Evolutionary conservation across 2,797 vertebrate genomes (phyloP).

Genomic region (Channa striata): DNA sequence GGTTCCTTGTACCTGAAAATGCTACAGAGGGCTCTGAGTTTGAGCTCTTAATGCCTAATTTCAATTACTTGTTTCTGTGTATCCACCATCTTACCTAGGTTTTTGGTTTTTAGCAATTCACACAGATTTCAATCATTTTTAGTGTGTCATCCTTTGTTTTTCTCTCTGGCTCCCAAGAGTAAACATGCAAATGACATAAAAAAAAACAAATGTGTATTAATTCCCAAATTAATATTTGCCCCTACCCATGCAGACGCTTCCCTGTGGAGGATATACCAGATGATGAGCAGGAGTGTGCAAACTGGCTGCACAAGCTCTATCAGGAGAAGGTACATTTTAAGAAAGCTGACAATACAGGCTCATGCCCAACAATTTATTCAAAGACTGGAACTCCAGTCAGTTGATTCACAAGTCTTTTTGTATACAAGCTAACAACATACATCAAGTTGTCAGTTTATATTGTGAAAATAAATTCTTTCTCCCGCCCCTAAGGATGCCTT

Average conservation of each 20-base stretch:
- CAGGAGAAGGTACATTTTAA: conserved; percentile 92
- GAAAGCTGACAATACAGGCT: neutral
- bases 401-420: neutral
- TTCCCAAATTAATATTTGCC: neutral
- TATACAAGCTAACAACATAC: neutral
- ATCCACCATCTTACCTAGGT: neutral
- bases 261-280: conserved; percentile 94
- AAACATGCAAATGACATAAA: neutral
- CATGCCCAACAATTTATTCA: neutral
- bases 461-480: neutral
- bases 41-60: neutral
- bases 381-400: neutral
- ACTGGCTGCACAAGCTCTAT: conserved; percentile 97
- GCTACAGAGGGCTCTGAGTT: too few species aligned
- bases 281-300: conserved; percentile 93
- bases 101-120: neutral
- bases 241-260: conserved; percentile 87
- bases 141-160: conserved; percentile 1
- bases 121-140: neutral
- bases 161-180: neutral
- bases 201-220: neutral
- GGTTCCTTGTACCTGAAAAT: neutral
- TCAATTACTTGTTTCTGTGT: neutral
- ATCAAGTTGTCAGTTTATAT: neutral
- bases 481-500: conserved; percentile 88